phyloP scores from a whole-genome alignment of 2,797 vertebrate genomes.

The Enteromius fasciolatus region DNA sequence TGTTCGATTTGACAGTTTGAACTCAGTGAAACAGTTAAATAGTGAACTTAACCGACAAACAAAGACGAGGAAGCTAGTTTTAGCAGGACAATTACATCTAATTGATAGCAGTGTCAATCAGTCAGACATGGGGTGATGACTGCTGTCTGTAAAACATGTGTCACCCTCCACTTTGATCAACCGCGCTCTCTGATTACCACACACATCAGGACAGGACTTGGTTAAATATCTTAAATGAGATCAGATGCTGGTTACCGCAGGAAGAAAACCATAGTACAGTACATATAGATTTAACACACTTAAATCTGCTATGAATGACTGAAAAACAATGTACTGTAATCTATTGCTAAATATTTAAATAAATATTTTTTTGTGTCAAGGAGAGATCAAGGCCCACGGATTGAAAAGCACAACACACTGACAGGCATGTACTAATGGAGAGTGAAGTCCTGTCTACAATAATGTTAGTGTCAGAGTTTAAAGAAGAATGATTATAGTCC shows the following conservation, averaged over 20 bases:
- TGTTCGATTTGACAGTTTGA: neutral
- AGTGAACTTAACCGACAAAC: neutral
- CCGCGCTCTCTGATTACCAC: slow-evolving; percentile 1
- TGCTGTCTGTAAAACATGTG: slow-evolving; percentile 36
- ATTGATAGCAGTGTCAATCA: slow-evolving; percentile 55
- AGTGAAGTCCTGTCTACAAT: slow-evolving; percentile 34
- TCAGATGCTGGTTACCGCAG: neutral
- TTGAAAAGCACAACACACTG: slow-evolving; percentile 11
- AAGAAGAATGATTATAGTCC: slow-evolving; percentile 52
- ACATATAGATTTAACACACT: neutral
- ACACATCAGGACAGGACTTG: slow-evolving; percentile 1
- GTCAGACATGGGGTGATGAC: slow-evolving; percentile 33
- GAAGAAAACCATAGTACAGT: neutral
- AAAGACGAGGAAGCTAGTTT: slow-evolving; percentile 24
- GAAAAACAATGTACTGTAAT: neutral
- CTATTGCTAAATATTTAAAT: neutral
- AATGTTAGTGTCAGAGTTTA: slow-evolving; percentile 34
- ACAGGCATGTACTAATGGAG: neutral
- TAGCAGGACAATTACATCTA: slow-evolving; percentile 50
- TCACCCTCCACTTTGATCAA: slow-evolving; percentile 1
- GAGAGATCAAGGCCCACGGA: neutral
- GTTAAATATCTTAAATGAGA: neutral
- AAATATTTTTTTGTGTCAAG: neutral
- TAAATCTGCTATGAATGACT: neutral
- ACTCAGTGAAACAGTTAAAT: neutral